Base-by-base conservation (phyloP, 1,140 invertebrate genomes). In the Stenopsyche tienmushanensis region DNA sequence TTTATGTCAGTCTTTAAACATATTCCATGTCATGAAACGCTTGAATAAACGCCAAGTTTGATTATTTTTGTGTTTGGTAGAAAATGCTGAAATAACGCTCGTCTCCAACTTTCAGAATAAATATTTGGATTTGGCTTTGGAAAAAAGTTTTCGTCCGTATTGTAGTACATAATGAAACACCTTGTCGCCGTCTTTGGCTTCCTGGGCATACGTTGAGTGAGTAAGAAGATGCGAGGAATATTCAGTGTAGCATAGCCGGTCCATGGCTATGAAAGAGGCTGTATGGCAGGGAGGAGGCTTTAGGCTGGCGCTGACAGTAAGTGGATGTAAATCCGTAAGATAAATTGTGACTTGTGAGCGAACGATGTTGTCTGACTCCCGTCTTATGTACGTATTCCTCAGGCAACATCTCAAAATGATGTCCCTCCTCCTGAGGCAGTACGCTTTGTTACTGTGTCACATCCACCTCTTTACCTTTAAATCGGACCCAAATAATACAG, bases 241-340 rank as follows among this genome's bases (percentile, higher is more conserved):
- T 34, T 34, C 5, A 5, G 5, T 5, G 18, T 17, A 2, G 18
- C 41, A 44, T 17, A 44, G n/a, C 47, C 17, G 44, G 44, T 45
- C 7, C 34, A 42, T 9, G 34, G 52, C 52, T 34, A 29, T 17
- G 25, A 18, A 18, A 55, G 53, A 57, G 54, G 54, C 54, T 47
- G 24, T 60, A 57, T 21, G 20, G 3, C 52, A 24, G 26, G 41
- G 18, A 5, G 50, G 29, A 42, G 44, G 55, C 64, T 41, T 53
- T 52, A 26, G 52, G 26, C 63, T 65, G 66, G 29, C 62, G 62
- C 62, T 65, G 66, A 68, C 66, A 68, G 66, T 68, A 68, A 68
- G 66, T 68, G 66, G 66, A 68, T 68, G 66, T 68, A 68, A 68
- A 68, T 68, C 62, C 66, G 49, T 20, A 64, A 64, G 66, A 68